phyloP scores from a whole-genome alignment of 2,797 vertebrate species.

The Podarcis lilfordi region DNA sequence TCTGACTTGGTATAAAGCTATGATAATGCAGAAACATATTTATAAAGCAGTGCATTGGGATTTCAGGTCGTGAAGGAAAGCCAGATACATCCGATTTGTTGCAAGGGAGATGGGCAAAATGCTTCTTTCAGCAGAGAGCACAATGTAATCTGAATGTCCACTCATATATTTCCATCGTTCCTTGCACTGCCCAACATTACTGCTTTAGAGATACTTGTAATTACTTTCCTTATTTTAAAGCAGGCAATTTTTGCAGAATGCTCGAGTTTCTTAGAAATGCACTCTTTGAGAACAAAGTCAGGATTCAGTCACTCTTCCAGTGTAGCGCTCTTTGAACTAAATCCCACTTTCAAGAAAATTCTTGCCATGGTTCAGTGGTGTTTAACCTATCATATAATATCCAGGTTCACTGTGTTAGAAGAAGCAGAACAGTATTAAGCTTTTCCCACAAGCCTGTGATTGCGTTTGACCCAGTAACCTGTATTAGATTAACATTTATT shows the following conservation, averaged over 20 bases:
- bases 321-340: slow-evolving; percentile 83
- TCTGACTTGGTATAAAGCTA: slow-evolving; percentile 38
- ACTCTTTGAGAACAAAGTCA: slow-evolving; percentile 79
- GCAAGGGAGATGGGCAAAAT: slow-evolving; percentile 16
- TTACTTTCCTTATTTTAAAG: slow-evolving; percentile 67
- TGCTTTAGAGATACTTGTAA: slow-evolving; percentile 67
- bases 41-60: slow-evolving; percentile 48
- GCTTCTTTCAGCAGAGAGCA: neutral
- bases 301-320: slow-evolving; percentile 81
- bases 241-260: slow-evolving; percentile 72
- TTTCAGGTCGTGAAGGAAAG: slow-evolving; percentile 55
- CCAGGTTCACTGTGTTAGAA: slow-evolving; percentile 86
- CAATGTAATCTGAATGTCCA: slow-evolving; percentile 45
- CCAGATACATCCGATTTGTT: slow-evolving; percentile 28
- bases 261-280: slow-evolving; percentile 66
- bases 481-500: slow-evolving; percentile 90
- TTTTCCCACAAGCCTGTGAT: slow-evolving; percentile 88
- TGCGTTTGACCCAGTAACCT: slow-evolving; percentile 88
- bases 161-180: slow-evolving; percentile 59
- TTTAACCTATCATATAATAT: slow-evolving; percentile 89
- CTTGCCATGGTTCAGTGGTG: slow-evolving; percentile 84
- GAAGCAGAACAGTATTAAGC: slow-evolving; percentile 86
- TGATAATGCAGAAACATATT: slow-evolving; percentile 46
- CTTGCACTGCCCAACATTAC: slow-evolving; percentile 43
- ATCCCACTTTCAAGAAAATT: slow-evolving; percentile 85